Base-by-base conservation (phyloP, 2,888 invertebrate genomes). In the Tipula vernalis region DNA sequence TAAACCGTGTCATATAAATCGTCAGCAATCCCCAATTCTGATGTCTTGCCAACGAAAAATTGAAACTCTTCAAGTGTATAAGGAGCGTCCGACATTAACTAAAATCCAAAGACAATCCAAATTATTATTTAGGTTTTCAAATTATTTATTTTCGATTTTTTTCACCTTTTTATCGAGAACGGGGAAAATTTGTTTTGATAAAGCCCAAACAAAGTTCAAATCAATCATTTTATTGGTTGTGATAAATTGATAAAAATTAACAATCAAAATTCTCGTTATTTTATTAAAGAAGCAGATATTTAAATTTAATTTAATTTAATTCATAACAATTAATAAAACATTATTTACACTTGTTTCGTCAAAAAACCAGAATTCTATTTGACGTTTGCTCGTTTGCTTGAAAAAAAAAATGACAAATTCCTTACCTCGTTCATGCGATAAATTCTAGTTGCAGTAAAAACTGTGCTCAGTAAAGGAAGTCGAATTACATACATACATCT, bases 101-200 rank as follows among this genome's bases (percentile, higher is more conserved):
- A 28, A 84, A 84, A 42, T 13, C 28, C 5, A 47, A 5, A n/a
- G 39, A 85, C 18, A 84, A 12, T 18, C 13, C 18, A 87, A 13
- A 87, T 88, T 36, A 86, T 88, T 51, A 39, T 39, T 6, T 39
- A 5, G 39, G 6, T 39, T 39, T 6, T 39, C 10, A 18, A 28
- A 28, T 28, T 28, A 28, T 28, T 28, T 28, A 28, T 28, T 28
- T 28, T 1, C 28, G 28, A 28, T 28, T 28, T 28, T 71, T 6
- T 88, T 87, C 88, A 91, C 91, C 41, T 88, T 87, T 86, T 90
- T 89, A 83, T 89, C 88, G 39, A 91, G 87, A 86, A 90, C 89
- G 36, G 91, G 91, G 88, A 91, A 91, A 86, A 90, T 89, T 88
- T 89, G 89, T 2, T 88, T 85, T 0, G 89, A 88, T 86, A 89